Evolutionary conservation across 1,140 invertebrate genomes (phyloP), one percentile per base, ranked within the genome.

Genomic region (Pseudomyrmex sp.): DNA sequence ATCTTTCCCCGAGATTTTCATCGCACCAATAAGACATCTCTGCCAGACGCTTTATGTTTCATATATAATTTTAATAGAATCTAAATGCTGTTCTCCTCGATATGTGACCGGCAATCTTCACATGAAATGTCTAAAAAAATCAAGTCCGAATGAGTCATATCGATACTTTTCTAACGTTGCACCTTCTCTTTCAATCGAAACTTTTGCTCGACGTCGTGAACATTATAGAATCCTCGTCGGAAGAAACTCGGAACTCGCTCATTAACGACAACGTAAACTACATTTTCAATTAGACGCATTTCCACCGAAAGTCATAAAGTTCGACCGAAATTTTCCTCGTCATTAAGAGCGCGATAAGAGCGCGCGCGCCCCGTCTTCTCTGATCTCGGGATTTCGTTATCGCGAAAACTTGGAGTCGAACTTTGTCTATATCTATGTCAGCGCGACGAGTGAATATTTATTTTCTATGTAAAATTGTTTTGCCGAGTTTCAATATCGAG

Each of bases 231-330:
- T 66, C 59, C 15, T 26, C 54, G 65, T 79, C 20, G 65, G 20
- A 26, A 80, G 7, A 50, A n/a, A 48, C 65, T 65, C 23, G 15
- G 65, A 70, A 79, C 66, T 80, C 76, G 76, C 76, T 80, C 76
- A 80, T 80, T 80, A 80, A 72, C 76, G 76, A 80, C 66, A 76
- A 65, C 61, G 74, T 48, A 72, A 80, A 80, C 76, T 80, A 80
- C 76, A 70, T 80, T 80, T 80, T 80, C 76, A 80, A 80, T 80
- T 80, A 80, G 66, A 80, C 54, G 54, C 76, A 80, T 80, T 66
- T 72, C 54, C 54, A 72, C 54, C 15, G 50, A 20, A 52, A 56
- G 54, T 80, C 76, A 61, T 72, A 80, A 80, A 80, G 66, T 80
- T 80, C 23, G 76, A 54, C 46, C 66, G 72, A 68, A 80, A 80